These are phyloP conservation scores for Pogonomyrmex barbatus DNA, from an alignment of 1,140 invertebrate genomes.

Conservation along the genomic window DNA sequence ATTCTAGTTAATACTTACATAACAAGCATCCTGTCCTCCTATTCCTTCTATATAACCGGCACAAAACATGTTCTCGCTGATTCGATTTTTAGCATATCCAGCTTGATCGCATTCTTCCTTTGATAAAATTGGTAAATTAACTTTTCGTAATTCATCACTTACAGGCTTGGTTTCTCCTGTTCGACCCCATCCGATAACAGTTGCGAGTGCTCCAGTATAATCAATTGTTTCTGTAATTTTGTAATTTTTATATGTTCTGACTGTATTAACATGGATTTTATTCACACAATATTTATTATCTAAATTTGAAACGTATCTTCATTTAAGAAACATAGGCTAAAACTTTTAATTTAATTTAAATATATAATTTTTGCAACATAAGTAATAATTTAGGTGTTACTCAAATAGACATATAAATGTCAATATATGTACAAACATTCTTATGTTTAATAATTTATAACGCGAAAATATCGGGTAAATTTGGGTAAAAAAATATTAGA, in stretches of 20 bases:
- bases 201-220: conserved; percentile 89
- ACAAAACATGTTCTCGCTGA: conserved; percentile 93
- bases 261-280: background rate
- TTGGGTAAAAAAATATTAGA: too few species aligned
- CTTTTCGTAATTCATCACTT: conserved; percentile 88
- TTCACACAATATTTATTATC: background rate
- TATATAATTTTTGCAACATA: too few species aligned
- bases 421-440: background rate
- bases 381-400: background rate
- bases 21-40: conserved; percentile 90
- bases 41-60: conserved; percentile 88
- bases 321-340: too few species aligned
- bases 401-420: background rate
- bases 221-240: conserved; percentile 84
- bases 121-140: conserved; percentile 88
- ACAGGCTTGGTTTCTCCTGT: conserved; percentile 88
- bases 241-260: background rate
- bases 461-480: background rate
- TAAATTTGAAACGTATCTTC: background rate
- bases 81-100: conserved; percentile 86
- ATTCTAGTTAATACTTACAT: conserved; percentile 84
- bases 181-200: conserved; percentile 92
- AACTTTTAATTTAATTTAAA: too few species aligned
- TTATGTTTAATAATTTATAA: background rate
- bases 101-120: conserved; percentile 87